Evolutionary conservation across 2,113 vertebrate species (phyloP).

Genomic region (Cygnus atratus): DNA sequence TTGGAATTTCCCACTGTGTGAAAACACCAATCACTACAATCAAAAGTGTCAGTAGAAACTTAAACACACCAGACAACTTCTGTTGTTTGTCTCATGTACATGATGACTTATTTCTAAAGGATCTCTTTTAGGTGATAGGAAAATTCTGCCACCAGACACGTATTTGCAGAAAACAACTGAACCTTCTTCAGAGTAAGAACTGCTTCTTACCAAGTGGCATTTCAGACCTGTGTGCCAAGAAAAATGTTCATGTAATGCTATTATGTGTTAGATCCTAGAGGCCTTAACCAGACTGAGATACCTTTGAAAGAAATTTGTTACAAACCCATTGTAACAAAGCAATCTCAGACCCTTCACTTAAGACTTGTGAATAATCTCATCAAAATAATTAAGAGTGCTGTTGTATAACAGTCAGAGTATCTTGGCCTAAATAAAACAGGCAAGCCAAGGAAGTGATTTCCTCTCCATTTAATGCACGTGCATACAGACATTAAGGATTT

Average conservation of each 20-base stretch:
- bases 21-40: background rate
- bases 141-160: background rate
- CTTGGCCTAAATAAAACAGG: background rate
- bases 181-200: background rate
- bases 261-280: background rate
- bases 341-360: background rate
- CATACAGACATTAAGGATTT: background rate
- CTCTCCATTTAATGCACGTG: background rate
- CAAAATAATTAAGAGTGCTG: background rate
- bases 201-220: background rate
- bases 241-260: background rate
- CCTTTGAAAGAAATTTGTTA: background rate
- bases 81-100: background rate
- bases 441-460: background rate
- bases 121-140: background rate
- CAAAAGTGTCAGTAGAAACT: background rate
- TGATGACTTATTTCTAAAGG: background rate
- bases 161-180: background rate
- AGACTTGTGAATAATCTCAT: background rate
- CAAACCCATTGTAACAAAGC: background rate
- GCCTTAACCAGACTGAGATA: background rate
- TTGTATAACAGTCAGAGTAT: background rate
- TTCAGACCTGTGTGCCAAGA: background rate
- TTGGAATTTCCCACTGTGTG: background rate
- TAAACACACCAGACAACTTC: background rate